A percentile compares a stretch with the other conserved stretches of the same genome.
These are phyloP conservation scores for Hirudinaria manillensis DNA, from an alignment of 2,888 invertebrate genomes.

Conservation along the genomic window DNA sequence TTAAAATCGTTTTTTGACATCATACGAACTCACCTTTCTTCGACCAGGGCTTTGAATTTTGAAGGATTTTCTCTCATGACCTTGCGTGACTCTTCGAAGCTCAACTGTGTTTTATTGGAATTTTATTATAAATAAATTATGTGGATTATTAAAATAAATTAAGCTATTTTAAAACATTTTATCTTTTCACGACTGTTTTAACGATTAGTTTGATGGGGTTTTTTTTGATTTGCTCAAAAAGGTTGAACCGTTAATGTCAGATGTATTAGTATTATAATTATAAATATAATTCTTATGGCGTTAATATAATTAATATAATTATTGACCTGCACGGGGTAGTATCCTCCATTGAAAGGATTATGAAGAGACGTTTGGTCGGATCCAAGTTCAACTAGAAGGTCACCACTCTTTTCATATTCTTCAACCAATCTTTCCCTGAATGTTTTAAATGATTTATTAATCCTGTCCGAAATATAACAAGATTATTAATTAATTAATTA, in stretches of 20 bases:
- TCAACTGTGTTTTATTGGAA: too few species aligned
- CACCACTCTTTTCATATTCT: conserved; percentile 57
- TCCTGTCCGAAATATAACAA: background rate
- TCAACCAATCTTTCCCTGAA: conserved; percentile 58
- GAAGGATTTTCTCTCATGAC: conserved; percentile 58
- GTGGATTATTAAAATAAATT: background rate
- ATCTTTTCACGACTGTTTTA: too few species aligned
- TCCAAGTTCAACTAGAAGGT: conserved; percentile 60
- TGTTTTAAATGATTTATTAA: too few species aligned
- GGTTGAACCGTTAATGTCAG: too few species aligned
- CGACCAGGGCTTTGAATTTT: conserved; percentile 58
- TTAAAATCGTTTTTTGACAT: too few species aligned
- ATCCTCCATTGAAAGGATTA: conserved; percentile 61
- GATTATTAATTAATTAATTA: background rate
- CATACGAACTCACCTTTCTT: conserved; percentile 54
- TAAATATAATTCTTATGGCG: background rate
- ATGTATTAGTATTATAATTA: too few species aligned
- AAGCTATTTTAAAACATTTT: background rate
- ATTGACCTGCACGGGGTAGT: conserved; percentile 59
- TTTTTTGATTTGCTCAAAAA: too few species aligned
- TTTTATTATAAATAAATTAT: background rate
- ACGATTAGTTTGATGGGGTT: too few species aligned
- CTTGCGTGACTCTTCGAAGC: conserved; percentile 56
- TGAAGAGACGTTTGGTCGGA: conserved; percentile 64
- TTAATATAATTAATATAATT: background rate